Conservation (phyloP, 2,113 vertebrate genomes). For the Dasyprocta punctata region DNA sequence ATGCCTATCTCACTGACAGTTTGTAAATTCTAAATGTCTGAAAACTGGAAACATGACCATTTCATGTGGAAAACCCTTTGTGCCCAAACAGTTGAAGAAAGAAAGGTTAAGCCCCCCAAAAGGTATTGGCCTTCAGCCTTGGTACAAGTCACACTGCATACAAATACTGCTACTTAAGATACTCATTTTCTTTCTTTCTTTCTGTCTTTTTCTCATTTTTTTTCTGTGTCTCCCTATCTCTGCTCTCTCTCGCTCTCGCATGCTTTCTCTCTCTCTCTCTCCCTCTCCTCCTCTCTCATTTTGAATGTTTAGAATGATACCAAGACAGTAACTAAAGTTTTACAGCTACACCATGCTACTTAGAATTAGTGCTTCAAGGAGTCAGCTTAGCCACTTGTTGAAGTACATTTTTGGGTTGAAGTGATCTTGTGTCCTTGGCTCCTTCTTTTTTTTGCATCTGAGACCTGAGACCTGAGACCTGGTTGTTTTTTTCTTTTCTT, state of each 20-base stretch:
- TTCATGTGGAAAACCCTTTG: not conserved
- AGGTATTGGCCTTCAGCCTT: not conserved
- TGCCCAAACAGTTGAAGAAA: not conserved
- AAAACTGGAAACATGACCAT: not conserved
- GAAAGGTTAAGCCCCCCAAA: not conserved
- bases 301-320: not conserved
- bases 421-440: not conserved
- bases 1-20: not conserved
- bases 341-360: not conserved
- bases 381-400: not conserved
- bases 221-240: not conserved
- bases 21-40: slow-evolving; percentile 36
- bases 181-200: not conserved
- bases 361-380: not conserved
- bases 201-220: not conserved
- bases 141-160: not conserved
- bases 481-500: no score
- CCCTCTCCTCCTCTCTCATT: not conserved
- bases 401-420: not conserved
- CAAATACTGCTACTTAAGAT: not conserved
- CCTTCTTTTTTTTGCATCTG: not conserved
- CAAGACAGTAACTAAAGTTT: not conserved
- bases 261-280: not conserved
- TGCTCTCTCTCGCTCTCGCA: no score
- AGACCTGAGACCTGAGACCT: not conserved